phyloP scores from a whole-genome alignment of 2,888 invertebrate species.

The Platerodrilus igneus region DNA sequence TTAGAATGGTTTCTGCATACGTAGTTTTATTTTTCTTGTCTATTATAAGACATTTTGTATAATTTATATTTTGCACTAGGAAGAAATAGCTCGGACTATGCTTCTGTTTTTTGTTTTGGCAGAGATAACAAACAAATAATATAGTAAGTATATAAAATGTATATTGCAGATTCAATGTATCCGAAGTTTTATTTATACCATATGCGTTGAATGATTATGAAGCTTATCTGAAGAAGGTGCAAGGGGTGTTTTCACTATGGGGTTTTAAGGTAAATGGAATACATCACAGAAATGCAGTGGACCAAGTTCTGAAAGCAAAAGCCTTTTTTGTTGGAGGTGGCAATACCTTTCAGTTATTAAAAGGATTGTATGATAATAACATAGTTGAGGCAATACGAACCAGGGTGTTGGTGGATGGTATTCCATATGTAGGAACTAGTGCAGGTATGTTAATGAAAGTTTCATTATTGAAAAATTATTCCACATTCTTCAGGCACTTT shows the following conservation, averaged over 20 bases:
- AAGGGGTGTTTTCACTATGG: conserved; percentile 58
- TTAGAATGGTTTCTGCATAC: no score
- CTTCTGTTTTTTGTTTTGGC: no score
- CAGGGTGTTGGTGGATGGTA: conserved; percentile 53
- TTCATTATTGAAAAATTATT: no score
- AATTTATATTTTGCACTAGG: no score
- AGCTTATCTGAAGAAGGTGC: conserved; percentile 59
- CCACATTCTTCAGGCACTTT: no score
- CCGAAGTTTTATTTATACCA: conserved; percentile 66
- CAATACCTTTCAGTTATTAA: conserved; percentile 72
- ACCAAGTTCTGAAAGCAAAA: conserved; percentile 58
- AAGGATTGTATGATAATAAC: conserved; percentile 63
- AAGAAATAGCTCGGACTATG: no score
- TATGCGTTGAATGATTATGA: conserved; percentile 67
- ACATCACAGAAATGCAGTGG: conserved; percentile 57
- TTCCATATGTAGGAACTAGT: conserved; percentile 32
- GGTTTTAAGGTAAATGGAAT: conserved; percentile 64
- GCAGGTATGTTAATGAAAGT: conserved; percentile 30
- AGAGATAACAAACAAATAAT: no score
- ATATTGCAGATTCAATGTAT: conserved; percentile 58
- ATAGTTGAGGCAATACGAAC: conserved; percentile 60
- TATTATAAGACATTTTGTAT: no score
- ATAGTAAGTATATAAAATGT: conserved; percentile 11
- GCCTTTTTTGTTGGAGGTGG: conserved; percentile 78
- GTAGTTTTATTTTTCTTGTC: no score